Evolutionary conservation across 2,888 invertebrate genomes (phyloP).

Genomic region (Hirtodrosophila alboralis): DNA sequence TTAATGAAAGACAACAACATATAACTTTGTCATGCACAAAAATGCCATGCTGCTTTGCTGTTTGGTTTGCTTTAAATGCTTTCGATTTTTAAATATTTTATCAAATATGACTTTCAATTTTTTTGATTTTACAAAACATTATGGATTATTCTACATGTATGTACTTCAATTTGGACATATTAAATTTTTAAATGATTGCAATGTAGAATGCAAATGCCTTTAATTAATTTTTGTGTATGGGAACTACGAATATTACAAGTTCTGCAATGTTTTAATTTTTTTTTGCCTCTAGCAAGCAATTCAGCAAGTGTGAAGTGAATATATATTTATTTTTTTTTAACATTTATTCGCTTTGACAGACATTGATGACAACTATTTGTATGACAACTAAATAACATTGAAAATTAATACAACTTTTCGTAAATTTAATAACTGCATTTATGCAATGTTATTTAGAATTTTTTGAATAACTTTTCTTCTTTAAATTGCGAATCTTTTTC

Average conservation of each 20-base stretch:
- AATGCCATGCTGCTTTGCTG: constrained; percentile 79
- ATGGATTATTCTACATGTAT: constrained; percentile 45
- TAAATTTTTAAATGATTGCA: constrained; percentile 19
- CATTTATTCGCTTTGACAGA: constrained; percentile 30
- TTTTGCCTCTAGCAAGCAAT: constrained; percentile 34
- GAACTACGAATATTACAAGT: constrained; percentile 28
- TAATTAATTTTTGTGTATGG: constrained; percentile 9
- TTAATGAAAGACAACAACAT: constrained; percentile 36
- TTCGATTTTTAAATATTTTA: constrained; percentile 6
- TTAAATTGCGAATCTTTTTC: too few relatives aligned
- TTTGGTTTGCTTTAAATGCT: constrained; percentile 36
- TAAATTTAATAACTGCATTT: background rate
- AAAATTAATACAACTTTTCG: constrained; percentile 16
- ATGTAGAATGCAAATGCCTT: too few relatives aligned
- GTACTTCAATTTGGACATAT: constrained; percentile 20
- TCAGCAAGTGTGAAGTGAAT: constrained; percentile 18
- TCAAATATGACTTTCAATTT: constrained; percentile 29
- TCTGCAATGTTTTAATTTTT: constrained; percentile 14
- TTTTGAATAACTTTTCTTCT: too few relatives aligned
- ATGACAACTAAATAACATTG: constrained; percentile 25
- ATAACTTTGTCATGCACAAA: constrained; percentile 80
- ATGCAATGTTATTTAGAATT: background rate
- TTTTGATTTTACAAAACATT: constrained; percentile 29
- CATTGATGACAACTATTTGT: constrained; percentile 33
- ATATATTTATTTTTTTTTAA: constrained; percentile 1